Conservation (phyloP, 1,140 invertebrate genomes). For the Brachionus plicatilis region DNA sequence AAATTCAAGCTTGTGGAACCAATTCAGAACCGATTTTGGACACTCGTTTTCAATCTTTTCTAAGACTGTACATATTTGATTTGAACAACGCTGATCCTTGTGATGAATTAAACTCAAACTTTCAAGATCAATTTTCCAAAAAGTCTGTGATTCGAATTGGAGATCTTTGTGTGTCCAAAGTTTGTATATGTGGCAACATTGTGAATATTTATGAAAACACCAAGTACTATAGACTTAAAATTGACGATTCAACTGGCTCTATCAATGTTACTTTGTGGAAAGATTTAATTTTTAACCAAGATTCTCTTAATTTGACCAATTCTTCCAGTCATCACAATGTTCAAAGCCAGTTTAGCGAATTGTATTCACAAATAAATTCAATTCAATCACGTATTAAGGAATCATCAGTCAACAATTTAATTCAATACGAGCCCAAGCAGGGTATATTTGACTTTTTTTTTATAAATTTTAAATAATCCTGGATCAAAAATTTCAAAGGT, state of each 20-base stretch:
- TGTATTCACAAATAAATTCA: neutral
- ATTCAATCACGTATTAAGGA: neutral
- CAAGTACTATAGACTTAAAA: conserved; percentile 11
- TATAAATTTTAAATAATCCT: neutral
- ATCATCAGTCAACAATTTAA: neutral
- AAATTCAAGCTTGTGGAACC: too few relatives aligned
- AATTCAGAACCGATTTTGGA: neutral
- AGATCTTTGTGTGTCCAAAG: neutral
- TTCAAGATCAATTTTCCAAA: neutral
- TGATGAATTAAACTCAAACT: neutral
- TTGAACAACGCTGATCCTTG: neutral
- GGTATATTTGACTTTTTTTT: neutral
- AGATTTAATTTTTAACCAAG: neutral
- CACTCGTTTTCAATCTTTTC: neutral
- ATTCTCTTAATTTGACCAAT: neutral
- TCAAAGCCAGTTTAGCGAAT: neutral
- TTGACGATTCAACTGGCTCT: conserved; percentile 27
- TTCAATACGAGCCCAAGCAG: conserved; percentile 20
- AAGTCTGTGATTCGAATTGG: neutral
- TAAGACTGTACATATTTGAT: conserved; percentile 3
- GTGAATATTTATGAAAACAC: neutral
- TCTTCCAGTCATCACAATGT: neutral
- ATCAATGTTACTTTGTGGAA: conserved; percentile 31
- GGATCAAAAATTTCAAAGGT: neutral
- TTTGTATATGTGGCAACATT: conserved; percentile 15